A percentile compares a stretch with the other conserved stretches of the same genome.
Conservation (phyloP, 2,888 invertebrate genomes). For the Limnephilus lunatus region DNA sequence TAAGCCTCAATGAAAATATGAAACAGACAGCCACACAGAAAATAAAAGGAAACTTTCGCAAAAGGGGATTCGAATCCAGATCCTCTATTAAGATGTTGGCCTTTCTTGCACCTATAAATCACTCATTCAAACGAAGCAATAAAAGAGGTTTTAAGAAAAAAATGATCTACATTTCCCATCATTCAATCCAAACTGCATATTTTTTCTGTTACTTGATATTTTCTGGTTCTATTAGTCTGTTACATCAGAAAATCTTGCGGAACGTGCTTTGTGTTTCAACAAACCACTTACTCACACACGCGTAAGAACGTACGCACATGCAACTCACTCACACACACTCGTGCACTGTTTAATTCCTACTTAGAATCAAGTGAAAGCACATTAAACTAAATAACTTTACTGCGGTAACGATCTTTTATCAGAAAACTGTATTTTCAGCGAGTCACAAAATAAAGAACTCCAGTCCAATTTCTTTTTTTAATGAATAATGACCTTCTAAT, state of each 20-base stretch:
- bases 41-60: too few relatives aligned
- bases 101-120: neutral
- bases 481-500: too few relatives aligned
- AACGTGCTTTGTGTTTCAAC: conserved; percentile 17
- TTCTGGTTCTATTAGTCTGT: neutral
- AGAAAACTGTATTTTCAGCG: neutral
- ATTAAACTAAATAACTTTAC: conserved; percentile 54
- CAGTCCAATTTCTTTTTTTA: too few relatives aligned
- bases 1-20: too few relatives aligned
- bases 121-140: neutral
- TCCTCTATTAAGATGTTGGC: neutral
- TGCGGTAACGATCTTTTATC: neutral
- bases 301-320: conserved; percentile 6
- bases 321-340: conserved; percentile 24
- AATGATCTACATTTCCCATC: neutral
- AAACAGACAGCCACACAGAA: too few relatives aligned
- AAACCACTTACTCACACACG: conserved; percentile 41
- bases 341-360: neutral
- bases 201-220: neutral
- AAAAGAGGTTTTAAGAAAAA: neutral
- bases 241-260: neutral
- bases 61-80: too few relatives aligned
- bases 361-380: conserved; percentile 58
- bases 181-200: neutral
- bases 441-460: too few relatives aligned